Conservation (phyloP, 2,113 vertebrate species). For the Crocuta crocuta region DNA sequence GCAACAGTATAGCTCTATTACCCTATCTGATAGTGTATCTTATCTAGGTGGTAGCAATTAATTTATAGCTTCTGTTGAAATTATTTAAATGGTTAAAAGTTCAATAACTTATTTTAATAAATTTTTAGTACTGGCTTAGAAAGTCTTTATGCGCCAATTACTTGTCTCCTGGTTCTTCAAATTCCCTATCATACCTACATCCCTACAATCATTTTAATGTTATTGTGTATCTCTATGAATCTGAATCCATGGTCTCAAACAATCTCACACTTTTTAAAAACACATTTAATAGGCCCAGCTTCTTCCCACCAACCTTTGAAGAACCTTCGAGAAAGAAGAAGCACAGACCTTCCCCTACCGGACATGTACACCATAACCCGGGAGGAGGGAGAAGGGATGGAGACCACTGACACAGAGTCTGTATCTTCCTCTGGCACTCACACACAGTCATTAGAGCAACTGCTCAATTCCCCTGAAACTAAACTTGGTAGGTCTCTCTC, state of each 20-base stretch:
- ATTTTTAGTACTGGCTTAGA: not conserved
- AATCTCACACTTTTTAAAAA: constrained; percentile 16
- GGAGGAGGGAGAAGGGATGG: constrained; percentile 98
- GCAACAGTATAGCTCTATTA: not conserved
- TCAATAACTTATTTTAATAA: not conserved
- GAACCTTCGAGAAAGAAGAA: constrained; percentile 88
- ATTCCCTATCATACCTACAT: not conserved
- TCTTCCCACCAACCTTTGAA: constrained; percentile 88
- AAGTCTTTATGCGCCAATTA: not conserved
- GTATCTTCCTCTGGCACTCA: constrained; percentile 88
- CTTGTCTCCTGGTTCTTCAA: not conserved
- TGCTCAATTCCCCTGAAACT: constrained; percentile 92
- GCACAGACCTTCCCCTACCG: constrained; percentile 87
- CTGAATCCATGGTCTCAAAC: not conserved
- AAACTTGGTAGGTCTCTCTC: constrained; percentile 89
- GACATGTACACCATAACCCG: constrained; percentile 93
- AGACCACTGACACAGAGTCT: constrained; percentile 93
- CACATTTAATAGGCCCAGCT: constrained; percentile 82
- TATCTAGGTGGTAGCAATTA: not conserved
- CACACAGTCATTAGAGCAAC: constrained; percentile 93
- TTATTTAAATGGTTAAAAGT: not conserved
- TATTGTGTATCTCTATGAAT: not conserved
- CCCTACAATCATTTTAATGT: not conserved
- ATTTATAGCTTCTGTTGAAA: not conserved
- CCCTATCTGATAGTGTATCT: not conserved